Evolutionary conservation across 2,888 invertebrate species (phyloP).

Genomic region (Sepiola atlantica): DNA sequence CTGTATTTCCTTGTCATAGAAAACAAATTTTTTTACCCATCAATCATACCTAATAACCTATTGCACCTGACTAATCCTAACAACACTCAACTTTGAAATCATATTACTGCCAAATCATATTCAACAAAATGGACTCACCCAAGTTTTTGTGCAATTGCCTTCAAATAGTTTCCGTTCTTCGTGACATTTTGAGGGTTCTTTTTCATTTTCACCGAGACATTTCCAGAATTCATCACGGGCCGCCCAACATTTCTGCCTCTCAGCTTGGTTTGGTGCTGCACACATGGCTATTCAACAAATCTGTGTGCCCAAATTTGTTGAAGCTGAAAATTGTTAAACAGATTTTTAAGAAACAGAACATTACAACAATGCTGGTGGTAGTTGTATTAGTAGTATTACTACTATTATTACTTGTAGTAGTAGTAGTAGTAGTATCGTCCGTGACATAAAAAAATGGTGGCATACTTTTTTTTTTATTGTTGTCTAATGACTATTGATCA

Average conservation of each 20-base stretch:
- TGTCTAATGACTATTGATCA: too few species aligned
- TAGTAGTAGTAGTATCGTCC: too few species aligned
- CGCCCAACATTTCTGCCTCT: conserved; percentile 87
- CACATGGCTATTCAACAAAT: not conserved
- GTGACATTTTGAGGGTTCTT: conserved; percentile 80
- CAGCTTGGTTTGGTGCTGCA: conserved; percentile 62
- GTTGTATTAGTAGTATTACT: too few species aligned
- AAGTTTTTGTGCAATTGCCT: conserved; percentile 68
- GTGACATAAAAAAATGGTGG: too few species aligned
- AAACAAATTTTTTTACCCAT: too few species aligned
- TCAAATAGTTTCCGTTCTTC: conserved; percentile 77
- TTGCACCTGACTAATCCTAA: too few species aligned
- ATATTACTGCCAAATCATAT: too few species aligned
- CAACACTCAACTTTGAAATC: too few species aligned
- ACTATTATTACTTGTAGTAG: too few species aligned
- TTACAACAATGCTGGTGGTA: not conserved
- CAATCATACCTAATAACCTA: too few species aligned
- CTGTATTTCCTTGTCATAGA: too few species aligned
- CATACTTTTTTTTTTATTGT: too few species aligned
- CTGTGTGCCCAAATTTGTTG: not conserved
- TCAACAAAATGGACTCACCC: conserved; percentile 63
- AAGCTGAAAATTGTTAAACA: not conserved
- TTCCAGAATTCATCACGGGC: conserved; percentile 91
- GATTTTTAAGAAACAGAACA: not conserved
- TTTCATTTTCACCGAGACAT: conserved; percentile 82